phyloP scores from a whole-genome alignment of 92 coral and sea anemone species.

The Zoanthus solanderi region DNA sequence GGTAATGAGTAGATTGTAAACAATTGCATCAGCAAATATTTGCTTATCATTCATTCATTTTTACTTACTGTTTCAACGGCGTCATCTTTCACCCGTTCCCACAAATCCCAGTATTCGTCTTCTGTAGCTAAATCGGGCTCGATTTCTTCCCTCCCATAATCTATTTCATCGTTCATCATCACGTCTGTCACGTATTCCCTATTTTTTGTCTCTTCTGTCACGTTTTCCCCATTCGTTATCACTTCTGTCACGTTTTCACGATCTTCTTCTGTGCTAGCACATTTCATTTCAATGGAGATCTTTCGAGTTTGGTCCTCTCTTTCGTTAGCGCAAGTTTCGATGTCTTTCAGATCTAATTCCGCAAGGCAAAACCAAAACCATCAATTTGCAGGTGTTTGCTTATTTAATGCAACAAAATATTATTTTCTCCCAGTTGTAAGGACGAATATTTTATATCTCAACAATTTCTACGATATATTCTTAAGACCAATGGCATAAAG shows the following conservation, averaged over 20 bases:
- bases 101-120: conserved; percentile 91
- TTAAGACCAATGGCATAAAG: too few species aligned
- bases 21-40: neutral
- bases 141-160: conserved; percentile 1
- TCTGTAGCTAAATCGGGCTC: conserved; percentile 80
- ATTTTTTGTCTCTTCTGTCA: neutral
- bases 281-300: neutral
- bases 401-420: neutral
- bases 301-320: neutral
- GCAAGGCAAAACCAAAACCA: neutral
- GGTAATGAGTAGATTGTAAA: too few species aligned
- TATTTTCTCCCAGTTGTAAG: neutral
- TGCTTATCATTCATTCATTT: neutral
- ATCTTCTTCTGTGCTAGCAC: neutral
- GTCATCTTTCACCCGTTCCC: conserved; percentile 94
- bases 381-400: neutral
- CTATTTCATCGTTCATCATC: neutral
- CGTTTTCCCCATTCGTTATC: neutral
- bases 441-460: neutral
- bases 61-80: conserved; percentile 73
- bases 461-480: too few species aligned
- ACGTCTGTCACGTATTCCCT: conserved; percentile 15
- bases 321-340: neutral
- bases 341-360: neutral
- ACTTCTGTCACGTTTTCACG: neutral